A percentile compares a stretch with the other conserved stretches of the same genome.
phyloP scores from a whole-genome alignment of 2,888 invertebrate species.

The Mechanitis mazaeus region DNA sequence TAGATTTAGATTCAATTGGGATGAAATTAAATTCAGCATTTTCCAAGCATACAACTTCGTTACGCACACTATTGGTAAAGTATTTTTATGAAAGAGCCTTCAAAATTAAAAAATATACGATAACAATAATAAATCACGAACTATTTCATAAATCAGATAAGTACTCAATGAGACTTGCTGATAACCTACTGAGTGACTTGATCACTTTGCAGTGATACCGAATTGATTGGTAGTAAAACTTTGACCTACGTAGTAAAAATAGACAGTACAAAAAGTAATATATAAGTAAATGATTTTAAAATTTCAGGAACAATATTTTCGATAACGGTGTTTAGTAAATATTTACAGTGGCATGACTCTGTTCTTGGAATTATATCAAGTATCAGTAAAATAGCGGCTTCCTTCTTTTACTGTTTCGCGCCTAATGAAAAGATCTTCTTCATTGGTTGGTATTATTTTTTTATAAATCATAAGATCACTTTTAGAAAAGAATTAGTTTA shows the following conservation, averaged over 20 bases:
- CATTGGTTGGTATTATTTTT: slow-evolving; percentile 70
- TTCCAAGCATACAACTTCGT: slow-evolving; percentile 65
- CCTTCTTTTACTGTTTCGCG: slow-evolving; percentile 89
- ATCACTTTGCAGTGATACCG: too few species aligned
- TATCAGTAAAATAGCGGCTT: slow-evolving; percentile 86
- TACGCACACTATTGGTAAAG: slow-evolving; percentile 54
- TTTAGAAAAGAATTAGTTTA: too few species aligned
- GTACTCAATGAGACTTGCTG: too few species aligned
- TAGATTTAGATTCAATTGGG: slow-evolving; percentile 66
- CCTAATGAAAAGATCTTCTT: slow-evolving; percentile 84
- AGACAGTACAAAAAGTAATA: too few species aligned
- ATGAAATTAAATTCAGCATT: slow-evolving; percentile 63
- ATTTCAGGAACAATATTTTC: slow-evolving; percentile 60
- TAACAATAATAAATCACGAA: too few species aligned
- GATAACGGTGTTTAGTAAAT: slow-evolving; percentile 51
- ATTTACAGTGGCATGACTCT: slow-evolving; percentile 85
- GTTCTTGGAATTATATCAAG: slow-evolving; percentile 87
- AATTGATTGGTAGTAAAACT: too few species aligned
- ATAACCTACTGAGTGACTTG: too few species aligned
- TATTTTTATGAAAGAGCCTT: background rate
- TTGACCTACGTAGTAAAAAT: too few species aligned
- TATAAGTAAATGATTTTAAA: slow-evolving; percentile 1
- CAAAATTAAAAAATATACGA: too few species aligned
- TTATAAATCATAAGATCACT: too few species aligned
- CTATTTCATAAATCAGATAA: too few species aligned